Percentiles rank a stretch among this genome's conserved stretches.
Conservation (phyloP, 2,797 vertebrate species). For the Myripristis murdjan region DNA sequence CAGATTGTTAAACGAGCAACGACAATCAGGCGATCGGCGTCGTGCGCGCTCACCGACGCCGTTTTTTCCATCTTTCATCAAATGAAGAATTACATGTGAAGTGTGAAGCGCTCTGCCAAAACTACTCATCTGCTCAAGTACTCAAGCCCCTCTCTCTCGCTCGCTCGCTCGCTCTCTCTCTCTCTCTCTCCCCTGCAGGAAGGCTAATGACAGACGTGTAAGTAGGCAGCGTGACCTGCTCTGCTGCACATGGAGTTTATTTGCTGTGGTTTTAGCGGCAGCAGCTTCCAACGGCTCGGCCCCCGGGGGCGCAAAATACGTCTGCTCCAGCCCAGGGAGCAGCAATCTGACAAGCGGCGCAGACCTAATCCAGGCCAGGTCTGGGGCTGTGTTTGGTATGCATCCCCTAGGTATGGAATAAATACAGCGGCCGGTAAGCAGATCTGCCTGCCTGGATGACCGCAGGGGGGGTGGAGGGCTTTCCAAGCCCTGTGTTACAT, state of each 20-base stretch:
- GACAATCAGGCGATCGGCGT: background rate
- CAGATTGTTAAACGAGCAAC: background rate
- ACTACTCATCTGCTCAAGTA: conserved; percentile 66
- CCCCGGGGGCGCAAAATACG: conserved; percentile 72
- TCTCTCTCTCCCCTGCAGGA: conserved; percentile 60
- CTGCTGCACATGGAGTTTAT: conserved; percentile 79
- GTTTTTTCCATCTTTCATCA: conserved; percentile 19
- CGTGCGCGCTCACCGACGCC: background rate
- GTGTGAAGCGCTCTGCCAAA: conserved; percentile 48
- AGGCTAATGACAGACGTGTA: conserved; percentile 76
- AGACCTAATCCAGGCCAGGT: conserved; percentile 84
- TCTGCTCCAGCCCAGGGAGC: conserved; percentile 76
- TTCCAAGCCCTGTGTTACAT: conserved; percentile 57
- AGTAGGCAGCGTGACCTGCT: conserved; percentile 79
- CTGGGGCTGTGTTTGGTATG: conserved; percentile 87
- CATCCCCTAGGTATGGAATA: conserved; percentile 85
- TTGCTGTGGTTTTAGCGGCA: conserved; percentile 74
- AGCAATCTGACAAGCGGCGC: conserved; percentile 81
- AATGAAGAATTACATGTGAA: conserved; percentile 46
- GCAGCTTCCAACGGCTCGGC: conserved; percentile 52
- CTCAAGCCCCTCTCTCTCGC: conserved; percentile 43
- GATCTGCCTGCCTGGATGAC: conserved; percentile 68
- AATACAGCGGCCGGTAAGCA: conserved; percentile 76
- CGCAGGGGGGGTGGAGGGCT: conserved; percentile 54
- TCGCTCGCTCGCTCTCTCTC: too few relatives aligned